Base-by-base conservation (phyloP, 2,888 invertebrate genomes). In the Platycnemis pennipes region DNA sequence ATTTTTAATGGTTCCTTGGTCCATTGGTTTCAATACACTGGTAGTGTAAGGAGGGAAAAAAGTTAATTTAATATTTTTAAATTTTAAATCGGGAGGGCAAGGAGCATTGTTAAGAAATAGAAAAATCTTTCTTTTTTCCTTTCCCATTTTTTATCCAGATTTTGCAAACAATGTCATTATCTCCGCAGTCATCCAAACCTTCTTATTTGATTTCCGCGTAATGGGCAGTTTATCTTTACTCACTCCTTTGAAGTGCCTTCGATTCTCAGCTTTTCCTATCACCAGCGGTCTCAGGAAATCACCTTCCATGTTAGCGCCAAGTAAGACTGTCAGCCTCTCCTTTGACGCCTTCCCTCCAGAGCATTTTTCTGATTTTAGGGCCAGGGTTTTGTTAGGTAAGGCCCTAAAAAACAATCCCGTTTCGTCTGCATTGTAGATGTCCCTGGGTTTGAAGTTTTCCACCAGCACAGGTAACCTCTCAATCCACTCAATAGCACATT, bases 301-400 rank as follows among this genome's bases (percentile, higher is more conserved):
- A 26, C 95, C 95, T n/a, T 31, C 94, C 95, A 95, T 95, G 95
- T 94, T 95, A 16, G 94, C 95, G 94, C 95, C 95, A 31, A 95
- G 94, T 46, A 96, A 94, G 49, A 95, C 94, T 8, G 95, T 96
- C 13, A 95, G 94, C 69, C 95, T 94, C 86, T 95, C 95, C 95
- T 96, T 96, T 3, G 95, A 94, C 44, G 95, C 49, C 95, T 95
- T 95, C n/a, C 95, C 96, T 89, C 95, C 95, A 31, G 94, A 37
- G 94, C 95, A 96, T 94, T 95, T 95, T 91, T 95, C 95, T 87
- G 94, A 94, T 95, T 95, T 95, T 13, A 95, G 95, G 22, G 95
- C 94, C 63, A 95, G 88, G 22, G 95, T n/a, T 96, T 95, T 96
- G 87, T 95, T 94, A 44, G 95, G 95, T 94, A 96, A 94, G 53